These are phyloP conservation scores for Nemopilema nomurai DNA, from an alignment of 30 jellyfish, hydroid and myxozoan species.

Conservation along the genomic window DNA sequence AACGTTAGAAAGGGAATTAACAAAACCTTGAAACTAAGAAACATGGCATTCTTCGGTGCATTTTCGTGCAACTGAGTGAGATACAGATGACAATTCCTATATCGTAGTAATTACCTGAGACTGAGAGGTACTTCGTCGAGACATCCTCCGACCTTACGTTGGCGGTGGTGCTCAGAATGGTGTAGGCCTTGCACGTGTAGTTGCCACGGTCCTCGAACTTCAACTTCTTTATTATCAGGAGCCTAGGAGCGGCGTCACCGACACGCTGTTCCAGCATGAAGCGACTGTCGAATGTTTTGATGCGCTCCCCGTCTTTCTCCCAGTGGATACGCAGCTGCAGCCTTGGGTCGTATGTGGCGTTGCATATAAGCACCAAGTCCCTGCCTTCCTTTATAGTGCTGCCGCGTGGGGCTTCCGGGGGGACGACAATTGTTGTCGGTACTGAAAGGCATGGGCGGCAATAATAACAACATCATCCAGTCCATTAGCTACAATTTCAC, in stretches of 20 bases:
- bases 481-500: neutral
- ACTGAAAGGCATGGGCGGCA: neutral
- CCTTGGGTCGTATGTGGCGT: slow-evolving; percentile 80
- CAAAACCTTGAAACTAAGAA: too few relatives aligned
- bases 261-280: slow-evolving; percentile 82
- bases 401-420: slow-evolving; percentile 53
- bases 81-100: neutral
- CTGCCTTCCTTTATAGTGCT: slow-evolving; percentile 43
- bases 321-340: slow-evolving; percentile 91
- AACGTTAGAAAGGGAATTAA: too few relatives aligned
- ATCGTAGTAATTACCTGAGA: slow-evolving; percentile 68
- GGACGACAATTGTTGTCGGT: slow-evolving; percentile 26
- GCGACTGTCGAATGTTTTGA: slow-evolving; percentile 77
- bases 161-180: slow-evolving; percentile 57
- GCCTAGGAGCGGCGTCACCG: slow-evolving; percentile 92
- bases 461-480: too few relatives aligned
- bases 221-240: slow-evolving; percentile 54
- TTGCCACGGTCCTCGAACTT: slow-evolving; percentile 86
- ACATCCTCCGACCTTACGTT: slow-evolving; percentile 50
- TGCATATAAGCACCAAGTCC: slow-evolving; percentile 68
- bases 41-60: slow-evolving; percentile 30
- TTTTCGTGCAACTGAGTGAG: too few relatives aligned
- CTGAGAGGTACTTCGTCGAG: slow-evolving; percentile 41
- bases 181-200: slow-evolving; percentile 92
- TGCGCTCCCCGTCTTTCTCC: slow-evolving; percentile 89